Base-by-base conservation (phyloP, 1,140 invertebrate genomes). In the Hestina assimilis region DNA sequence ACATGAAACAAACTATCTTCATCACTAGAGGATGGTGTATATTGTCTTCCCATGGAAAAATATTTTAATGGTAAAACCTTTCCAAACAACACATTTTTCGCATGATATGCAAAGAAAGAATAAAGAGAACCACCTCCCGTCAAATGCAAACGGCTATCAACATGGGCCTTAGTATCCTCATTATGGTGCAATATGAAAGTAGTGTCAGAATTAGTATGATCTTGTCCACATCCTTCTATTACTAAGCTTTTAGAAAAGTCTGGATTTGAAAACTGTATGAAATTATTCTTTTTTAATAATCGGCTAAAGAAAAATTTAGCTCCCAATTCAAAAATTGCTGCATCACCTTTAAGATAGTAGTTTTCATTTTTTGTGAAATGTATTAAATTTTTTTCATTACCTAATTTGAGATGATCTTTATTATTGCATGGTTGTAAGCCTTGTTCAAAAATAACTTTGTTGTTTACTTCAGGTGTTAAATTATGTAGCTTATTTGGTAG, bases 201-300 rank as follows among this genome's bases (percentile, higher is more conserved):
- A 14, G 81, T 57, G 11, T 72, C 66, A 1, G 90, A 83, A 70
- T 91, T 80, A 12, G 87, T 84, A 53, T 92, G 91, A 71, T 92
- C 82, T 8, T 89, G 63, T 9, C 92, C 92, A 65, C 91, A 92
- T 3, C 92, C 94, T 83, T 95, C 93, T 4, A 94, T 83, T 12
- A 95, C 72, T 1, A 92, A 64, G 74, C 93, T 93, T 47, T 91
- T 91, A 29, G 87, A 79, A 79, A 94, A 94, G 79, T 94, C 93
- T 4, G 92, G 77, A 81, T 92, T 92, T 6, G 91, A 92, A 79
- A 92, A 91, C 41, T 89, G 89, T 0, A 73, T 78, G 65, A 89
- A 92, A 15, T 89, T 86, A 12, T 78, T 62, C 8, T 90, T 69
- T 66, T 83, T 72, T 0, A 93, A 73, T 42, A 82, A 66, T 4